Conservation (phyloP, 2,888 invertebrate species). For the Branchipolynoe longqiensis region DNA sequence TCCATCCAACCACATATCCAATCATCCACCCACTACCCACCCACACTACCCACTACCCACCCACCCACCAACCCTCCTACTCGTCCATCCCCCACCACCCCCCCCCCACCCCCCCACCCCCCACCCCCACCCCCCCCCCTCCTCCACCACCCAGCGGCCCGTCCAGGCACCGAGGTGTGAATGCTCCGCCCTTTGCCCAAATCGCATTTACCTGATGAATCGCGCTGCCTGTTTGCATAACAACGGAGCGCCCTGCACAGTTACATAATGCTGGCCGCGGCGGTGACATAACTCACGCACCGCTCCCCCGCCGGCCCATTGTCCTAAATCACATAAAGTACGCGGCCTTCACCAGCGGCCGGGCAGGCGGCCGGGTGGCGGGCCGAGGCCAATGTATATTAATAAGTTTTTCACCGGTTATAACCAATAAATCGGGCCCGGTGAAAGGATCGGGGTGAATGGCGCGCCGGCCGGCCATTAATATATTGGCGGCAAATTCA, state of each 20-base stretch:
- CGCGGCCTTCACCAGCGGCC: neutral
- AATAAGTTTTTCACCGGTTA: slow-evolving; percentile 31
- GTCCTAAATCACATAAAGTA: slow-evolving; percentile 39
- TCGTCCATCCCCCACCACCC: neutral
- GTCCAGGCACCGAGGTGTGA: neutral
- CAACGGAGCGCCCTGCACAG: neutral
- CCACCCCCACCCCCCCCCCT: neutral
- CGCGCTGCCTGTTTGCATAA: slow-evolving; percentile 11
- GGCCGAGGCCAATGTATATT: slow-evolving; percentile 1
- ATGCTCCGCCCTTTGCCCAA: slow-evolving; percentile 13
- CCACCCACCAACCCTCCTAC: no score
- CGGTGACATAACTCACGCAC: neutral
- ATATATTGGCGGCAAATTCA: neutral
- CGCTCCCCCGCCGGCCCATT: neutral
- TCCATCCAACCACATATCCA: no score
- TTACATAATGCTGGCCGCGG: slow-evolving; percentile 18
- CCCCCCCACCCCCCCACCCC: neutral
- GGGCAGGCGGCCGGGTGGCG: neutral
- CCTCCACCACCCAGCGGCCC: neutral
- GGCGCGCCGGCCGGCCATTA: neutral
- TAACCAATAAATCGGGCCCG: slow-evolving; percentile 8
- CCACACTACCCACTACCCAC: no score
- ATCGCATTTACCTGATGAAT: slow-evolving; percentile 51
- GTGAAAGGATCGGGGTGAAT: neutral
- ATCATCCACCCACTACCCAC: no score